A percentile compares a stretch with the other conserved stretches of the same genome.
Evolutionary conservation across 2,113 vertebrate genomes (phyloP).

Genomic region (Hydrolagus affinis): DNA sequence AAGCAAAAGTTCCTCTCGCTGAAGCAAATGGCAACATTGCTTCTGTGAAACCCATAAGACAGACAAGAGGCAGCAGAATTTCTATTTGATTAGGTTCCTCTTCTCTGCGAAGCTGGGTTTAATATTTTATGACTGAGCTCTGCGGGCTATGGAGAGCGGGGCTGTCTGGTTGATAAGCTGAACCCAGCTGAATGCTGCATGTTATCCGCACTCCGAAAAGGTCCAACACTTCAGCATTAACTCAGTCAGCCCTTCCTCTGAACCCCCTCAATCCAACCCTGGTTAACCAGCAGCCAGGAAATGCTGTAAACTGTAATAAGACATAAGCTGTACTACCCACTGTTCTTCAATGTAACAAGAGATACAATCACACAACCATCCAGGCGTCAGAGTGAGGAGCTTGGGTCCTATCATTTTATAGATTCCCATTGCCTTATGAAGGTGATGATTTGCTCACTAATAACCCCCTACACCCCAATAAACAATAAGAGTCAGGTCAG

Average conservation of each 20-base stretch:
- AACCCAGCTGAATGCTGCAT: slow-evolving; percentile 37
- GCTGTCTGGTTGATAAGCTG: slow-evolving; percentile 41
- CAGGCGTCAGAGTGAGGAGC: background rate
- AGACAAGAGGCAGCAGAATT: background rate
- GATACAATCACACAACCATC: background rate
- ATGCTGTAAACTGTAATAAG: no score
- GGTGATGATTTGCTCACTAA: background rate
- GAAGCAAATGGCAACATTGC: background rate
- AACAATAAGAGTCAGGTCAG: background rate
- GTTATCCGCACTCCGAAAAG: slow-evolving; percentile 37
- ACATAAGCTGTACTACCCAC: background rate
- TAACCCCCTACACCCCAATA: no score
- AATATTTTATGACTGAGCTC: slow-evolving; percentile 56
- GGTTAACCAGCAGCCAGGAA: background rate
- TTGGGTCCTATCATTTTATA: background rate
- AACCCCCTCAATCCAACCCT: background rate
- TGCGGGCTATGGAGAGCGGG: slow-evolving; percentile 48
- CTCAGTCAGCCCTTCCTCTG: slow-evolving; percentile 35
- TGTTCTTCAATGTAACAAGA: background rate
- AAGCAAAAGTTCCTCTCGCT: background rate
- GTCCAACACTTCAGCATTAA: slow-evolving; percentile 32
- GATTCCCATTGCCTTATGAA: background rate
- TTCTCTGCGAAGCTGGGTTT: slow-evolving; percentile 54
- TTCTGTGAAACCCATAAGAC: background rate
- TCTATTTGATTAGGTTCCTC: slow-evolving; percentile 40